Percentiles rank a stretch among this genome's conserved stretches.
phyloP scores from a whole-genome alignment of 2,113 vertebrate species.

The Pao palembangensis region DNA sequence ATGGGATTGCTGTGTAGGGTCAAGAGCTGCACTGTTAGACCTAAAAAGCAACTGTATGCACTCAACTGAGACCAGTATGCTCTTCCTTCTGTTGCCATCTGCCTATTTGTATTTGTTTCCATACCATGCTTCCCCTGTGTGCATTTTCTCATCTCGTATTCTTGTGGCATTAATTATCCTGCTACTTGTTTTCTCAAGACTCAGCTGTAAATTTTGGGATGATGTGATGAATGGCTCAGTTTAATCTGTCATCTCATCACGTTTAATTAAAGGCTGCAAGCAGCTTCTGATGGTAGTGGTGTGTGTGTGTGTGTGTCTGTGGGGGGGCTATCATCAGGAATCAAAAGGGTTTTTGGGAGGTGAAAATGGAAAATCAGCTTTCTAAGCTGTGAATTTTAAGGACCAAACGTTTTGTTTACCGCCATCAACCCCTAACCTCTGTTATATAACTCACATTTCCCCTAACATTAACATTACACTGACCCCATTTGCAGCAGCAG shows the following conservation, averaged over 20 bases:
- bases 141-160: conserved; percentile 24
- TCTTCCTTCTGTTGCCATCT: neutral
- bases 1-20: conserved; percentile 48
- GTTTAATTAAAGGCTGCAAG: conserved; percentile 12
- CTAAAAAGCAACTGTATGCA: neutral
- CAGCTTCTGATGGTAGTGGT: conserved; percentile 26
- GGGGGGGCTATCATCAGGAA: conserved; percentile 22
- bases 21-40: conserved; percentile 31
- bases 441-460: conserved; percentile 13
- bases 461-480: conserved; percentile 28
- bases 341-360: conserved; percentile 12
- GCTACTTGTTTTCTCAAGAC: conserved; percentile 43
- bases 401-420: too few relatives aligned
- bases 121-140: neutral
- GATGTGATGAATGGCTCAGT: conserved; percentile 12
- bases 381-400: neutral
- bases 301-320: too few relatives aligned
- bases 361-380: neutral
- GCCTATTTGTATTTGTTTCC: conserved; percentile 1
- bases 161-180: conserved; percentile 41
- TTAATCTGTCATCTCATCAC: conserved; percentile 42
- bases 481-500: conserved; percentile 31
- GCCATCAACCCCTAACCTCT: too few relatives aligned
- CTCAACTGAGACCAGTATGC: conserved; percentile 17
- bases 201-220: conserved; percentile 45